These are phyloP conservation scores for Noctua janthina DNA, from an alignment of 2,888 invertebrate species.

Conservation along the genomic window DNA sequence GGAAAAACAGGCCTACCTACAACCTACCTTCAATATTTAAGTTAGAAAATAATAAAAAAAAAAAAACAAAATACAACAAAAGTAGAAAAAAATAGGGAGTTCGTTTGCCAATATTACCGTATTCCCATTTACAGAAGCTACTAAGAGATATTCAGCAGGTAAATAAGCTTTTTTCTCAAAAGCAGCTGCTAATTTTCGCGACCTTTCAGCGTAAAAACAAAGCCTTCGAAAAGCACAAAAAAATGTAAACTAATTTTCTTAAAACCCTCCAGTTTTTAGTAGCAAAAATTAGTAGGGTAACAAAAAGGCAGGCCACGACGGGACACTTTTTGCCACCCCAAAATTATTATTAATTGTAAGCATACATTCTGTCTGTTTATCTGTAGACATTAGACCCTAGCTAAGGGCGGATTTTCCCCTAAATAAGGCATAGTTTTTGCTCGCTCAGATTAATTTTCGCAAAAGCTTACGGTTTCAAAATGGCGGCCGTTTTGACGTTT, in stretches of 20 bases:
- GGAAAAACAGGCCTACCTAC: not conserved
- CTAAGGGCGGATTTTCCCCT: conserved; percentile 78
- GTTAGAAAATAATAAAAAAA: not conserved
- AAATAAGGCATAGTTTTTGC: conserved; percentile 88
- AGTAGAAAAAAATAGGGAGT: not conserved
- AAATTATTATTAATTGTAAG: conserved; percentile 88
- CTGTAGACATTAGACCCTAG: conserved; percentile 80
- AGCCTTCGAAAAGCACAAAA: conserved; percentile 28
- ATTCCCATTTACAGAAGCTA: not conserved
- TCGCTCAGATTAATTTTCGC: conserved; percentile 78
- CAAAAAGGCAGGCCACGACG: conserved; percentile 73
- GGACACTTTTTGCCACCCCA: conserved; percentile 81
- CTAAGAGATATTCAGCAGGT: not conserved
- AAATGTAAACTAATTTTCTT: conserved; percentile 80
- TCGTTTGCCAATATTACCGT: not conserved
- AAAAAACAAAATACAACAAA: not conserved
- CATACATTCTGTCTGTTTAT: conserved; percentile 87
- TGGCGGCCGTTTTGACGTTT: conserved; percentile 68
- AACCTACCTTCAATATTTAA: not conserved
- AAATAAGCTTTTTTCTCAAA: not conserved
- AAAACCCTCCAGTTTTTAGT: conserved; percentile 71
- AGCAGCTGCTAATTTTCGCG: not conserved
- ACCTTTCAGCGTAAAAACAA: conserved; percentile 30
- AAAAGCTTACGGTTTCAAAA: conserved; percentile 73
- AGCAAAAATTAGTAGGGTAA: conserved; percentile 66